Base-by-base conservation (phyloP, 2,113 vertebrate genomes). In the Acanthochromis polyacanthus region DNA sequence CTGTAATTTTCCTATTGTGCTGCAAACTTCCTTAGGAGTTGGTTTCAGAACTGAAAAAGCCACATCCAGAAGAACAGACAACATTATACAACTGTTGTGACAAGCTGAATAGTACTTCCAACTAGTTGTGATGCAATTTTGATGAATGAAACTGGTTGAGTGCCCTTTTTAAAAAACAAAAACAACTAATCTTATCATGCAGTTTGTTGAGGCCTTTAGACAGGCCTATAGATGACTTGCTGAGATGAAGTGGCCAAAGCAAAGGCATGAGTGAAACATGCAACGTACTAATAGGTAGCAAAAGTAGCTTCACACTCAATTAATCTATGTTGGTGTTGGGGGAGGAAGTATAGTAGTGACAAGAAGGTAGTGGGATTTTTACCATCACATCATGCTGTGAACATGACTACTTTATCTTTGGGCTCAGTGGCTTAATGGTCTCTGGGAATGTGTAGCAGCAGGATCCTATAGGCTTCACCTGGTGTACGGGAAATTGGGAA, bases 401-500 rank as follows among this genome's bases (percentile, higher is more conserved):
- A 83, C 77, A 83, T 64, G 69, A 66, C 77, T 58, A 71, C 38
- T 80, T 76, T 84, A 78, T 86, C 75, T 87, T 50, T 51, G 52
- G 75, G 53, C 46, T 84, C 75, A 85, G 84, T 66, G 76, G 70
- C 78, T 88, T 88, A 86, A 86, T 81, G 84, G 80, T 58, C 89
- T 76, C 61, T 78, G 67, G 57, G 53, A 87, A 84, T 43, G 15
- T 69, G 48, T 4, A 46, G 55, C 82, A 89, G 82, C 78, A 65
- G 67, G 69, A 72, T 73, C 46, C 75, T 83, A 51, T 50, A 81
- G 73, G 71, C 81, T 81, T 90, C 85, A 90, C 86, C 89, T 90
- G 86, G 83, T 82, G 82, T 76, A 72, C 73, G 84, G 83, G 79
- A 91, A 91, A 93, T 86, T 91, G 85, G 89, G 83, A 92, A 80